Conservation (phyloP, 1,140 invertebrate genomes). For the Liolophura sinensis region DNA sequence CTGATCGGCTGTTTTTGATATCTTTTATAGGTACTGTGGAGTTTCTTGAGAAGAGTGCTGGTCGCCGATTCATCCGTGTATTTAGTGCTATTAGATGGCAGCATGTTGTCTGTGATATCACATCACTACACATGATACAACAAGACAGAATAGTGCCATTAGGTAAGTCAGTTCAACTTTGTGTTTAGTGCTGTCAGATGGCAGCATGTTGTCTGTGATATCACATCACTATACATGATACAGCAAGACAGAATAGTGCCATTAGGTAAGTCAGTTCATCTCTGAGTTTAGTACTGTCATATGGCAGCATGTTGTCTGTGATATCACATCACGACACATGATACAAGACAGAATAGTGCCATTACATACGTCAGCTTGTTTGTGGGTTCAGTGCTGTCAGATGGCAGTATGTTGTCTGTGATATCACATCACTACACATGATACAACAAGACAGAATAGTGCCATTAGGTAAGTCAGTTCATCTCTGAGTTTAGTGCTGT, state of each 20-base stretch:
- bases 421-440: too few species aligned
- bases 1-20: too few species aligned
- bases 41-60: conserved; percentile 65
- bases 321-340: background rate
- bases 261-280: conserved; percentile 40
- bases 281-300: too few species aligned
- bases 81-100: conserved; percentile 72
- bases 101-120: conserved; percentile 72
- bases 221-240: background rate
- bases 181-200: background rate
- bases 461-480: conserved; percentile 59
- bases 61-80: conserved; percentile 64
- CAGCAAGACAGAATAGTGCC: conserved; percentile 72
- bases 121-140: conserved; percentile 72
- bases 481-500: background rate
- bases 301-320: background rate
- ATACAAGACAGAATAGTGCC: too few species aligned
- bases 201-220: background rate
- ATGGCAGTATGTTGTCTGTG: too few species aligned
- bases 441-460: conserved; percentile 69
- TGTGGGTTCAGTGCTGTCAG: too few species aligned
- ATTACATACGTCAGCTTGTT: too few species aligned
- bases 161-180: conserved; percentile 25
- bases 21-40: background rate
- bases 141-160: conserved; percentile 73